A percentile compares a stretch with the other conserved stretches of the same genome.
Evolutionary conservation across 2,888 invertebrate genomes (phyloP).

Genomic region (Lepidochrysops patricia): DNA sequence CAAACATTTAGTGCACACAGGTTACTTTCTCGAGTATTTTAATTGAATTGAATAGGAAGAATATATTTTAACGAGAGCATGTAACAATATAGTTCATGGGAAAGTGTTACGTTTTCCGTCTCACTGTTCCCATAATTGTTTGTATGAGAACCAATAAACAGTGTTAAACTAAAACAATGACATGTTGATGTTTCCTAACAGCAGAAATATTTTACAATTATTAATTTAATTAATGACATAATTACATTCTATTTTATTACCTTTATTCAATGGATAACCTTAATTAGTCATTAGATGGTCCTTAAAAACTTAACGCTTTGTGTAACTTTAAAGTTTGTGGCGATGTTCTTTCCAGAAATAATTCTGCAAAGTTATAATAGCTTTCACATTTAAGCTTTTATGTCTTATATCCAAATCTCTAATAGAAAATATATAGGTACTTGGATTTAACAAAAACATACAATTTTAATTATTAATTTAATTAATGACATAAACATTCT

Average conservation of each 20-base stretch:
- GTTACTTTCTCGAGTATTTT: not conserved
- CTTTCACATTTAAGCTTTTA: no score
- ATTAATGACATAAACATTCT: not conserved
- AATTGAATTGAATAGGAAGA: not conserved
- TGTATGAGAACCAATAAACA: not conserved
- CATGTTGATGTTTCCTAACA: not conserved
- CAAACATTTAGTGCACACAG: not conserved
- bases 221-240: not conserved
- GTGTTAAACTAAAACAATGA: not conserved
- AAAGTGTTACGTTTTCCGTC: constrained; percentile 7
- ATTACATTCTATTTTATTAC: not conserved
- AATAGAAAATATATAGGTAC: no score
- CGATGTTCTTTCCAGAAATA: no score
- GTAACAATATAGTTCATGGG: constrained; percentile 1
- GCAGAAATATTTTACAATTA: not conserved
- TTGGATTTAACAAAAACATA: no score
- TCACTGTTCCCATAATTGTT: constrained; percentile 4
- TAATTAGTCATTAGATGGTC: no score
- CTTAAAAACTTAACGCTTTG: no score
- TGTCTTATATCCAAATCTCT: no score
- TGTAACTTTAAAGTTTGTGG: no score
- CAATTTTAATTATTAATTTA: not conserved
- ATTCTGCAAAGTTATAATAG: no score
- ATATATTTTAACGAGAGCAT: not conserved
- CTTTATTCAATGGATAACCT: not conserved